Evolutionary conservation across 1,140 invertebrate species (phyloP), one percentile per base, ranked within the genome.

Genomic region (Vollenhovia emeryi): DNA sequence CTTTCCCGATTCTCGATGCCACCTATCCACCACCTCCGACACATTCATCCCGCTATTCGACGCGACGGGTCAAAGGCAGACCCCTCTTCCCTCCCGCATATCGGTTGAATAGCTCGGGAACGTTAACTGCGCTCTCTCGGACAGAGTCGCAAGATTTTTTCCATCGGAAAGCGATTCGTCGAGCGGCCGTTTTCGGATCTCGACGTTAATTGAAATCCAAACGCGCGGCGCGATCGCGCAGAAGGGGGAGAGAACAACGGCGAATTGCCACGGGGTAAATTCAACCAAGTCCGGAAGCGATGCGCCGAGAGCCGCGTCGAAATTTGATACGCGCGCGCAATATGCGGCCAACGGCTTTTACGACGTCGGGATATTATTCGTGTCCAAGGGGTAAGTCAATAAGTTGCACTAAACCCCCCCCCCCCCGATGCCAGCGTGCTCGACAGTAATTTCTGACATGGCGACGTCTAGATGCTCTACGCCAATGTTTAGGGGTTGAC

Each of bases 1-100:
- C 82, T 79, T 87, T 87, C 78, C 66, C 87, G 66, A 88, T 87
- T 87, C 87, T 71, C 86, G 52, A 85, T 74, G 74, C 87, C 76
- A 88, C 73, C 75, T 88, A 87, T 85, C 59, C 76, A 55, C 40
- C 86, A 76, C 66, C 74, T 30, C 74, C 73, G 52, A 86, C 55
- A 50, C 80, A 71, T 86, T 84, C 80, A 48, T 64, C 71, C 74
- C 52, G 50, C 36, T 62, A 40, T 79, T 64, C 75, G 62, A 60
- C 21, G 52, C 60, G 27, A 18, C 75, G 27, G 43, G 36, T 75
- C 43, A 69, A 82, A 80, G 76, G 33, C 24, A 48, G 36, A 27
- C 9, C 52, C 33, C 33, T 15, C 27, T 66, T 24, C 2, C 13
- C 27, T 1, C 5, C 18, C 13, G 8, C 36, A 2, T 69, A 76